These are phyloP conservation scores for Myzus persicae DNA, from an alignment of 1,140 invertebrate species.

Conservation along the genomic window DNA sequence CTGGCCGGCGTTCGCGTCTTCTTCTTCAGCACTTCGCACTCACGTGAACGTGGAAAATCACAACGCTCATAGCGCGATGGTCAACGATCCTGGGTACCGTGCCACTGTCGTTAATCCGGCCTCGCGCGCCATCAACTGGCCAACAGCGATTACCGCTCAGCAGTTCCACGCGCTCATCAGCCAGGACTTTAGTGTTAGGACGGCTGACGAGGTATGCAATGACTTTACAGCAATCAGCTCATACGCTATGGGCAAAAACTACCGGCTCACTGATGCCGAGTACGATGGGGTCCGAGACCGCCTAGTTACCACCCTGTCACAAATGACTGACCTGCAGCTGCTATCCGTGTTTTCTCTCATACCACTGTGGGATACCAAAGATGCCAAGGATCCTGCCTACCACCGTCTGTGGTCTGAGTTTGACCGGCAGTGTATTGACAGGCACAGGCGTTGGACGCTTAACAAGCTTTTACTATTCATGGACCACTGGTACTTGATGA, in stretches of 20 bases:
- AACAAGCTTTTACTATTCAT: constrained; percentile 33
- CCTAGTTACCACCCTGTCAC: neutral
- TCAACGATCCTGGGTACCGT: neutral
- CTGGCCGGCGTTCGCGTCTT: neutral
- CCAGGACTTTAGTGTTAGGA: neutral
- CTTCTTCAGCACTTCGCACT: neutral
- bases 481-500: constrained; percentile 42
- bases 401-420: neutral
- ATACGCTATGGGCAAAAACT: neutral
- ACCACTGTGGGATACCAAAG: neutral
- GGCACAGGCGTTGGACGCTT: neutral
- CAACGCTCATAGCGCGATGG: neutral
- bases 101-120: neutral
- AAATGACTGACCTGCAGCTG: neutral
- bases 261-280: neutral
- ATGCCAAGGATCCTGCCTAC: neutral
- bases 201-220: neutral
- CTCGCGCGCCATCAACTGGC: neutral
- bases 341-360: neutral
- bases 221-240: neutral
- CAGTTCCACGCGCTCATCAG: neutral
- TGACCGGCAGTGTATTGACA: neutral
- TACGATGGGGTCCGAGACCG: neutral
- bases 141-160: neutral
- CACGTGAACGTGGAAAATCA: neutral